Evolutionary conservation across 2,888 invertebrate species (phyloP).

Genomic region (Melanostoma mellinum): DNA sequence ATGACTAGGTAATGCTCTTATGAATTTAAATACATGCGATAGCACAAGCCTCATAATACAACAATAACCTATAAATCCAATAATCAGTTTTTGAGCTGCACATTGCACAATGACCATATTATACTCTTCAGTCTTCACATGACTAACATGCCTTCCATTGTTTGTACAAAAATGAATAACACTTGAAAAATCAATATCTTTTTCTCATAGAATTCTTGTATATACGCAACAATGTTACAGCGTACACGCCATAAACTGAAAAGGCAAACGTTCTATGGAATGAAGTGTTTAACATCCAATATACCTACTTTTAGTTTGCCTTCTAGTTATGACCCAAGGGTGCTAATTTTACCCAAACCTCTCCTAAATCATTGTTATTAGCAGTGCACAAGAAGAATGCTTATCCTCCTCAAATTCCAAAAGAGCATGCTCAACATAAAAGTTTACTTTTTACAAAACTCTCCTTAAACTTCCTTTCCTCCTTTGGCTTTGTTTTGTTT

Average conservation of each 20-base stretch:
- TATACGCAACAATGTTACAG: background rate
- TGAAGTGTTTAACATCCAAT: conserved; percentile 1
- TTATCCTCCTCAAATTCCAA: conserved; percentile 12
- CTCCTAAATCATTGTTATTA: conserved; percentile 50
- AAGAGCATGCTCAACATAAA: conserved; percentile 25
- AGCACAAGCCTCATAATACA: too few species aligned
- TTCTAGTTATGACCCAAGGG: conserved; percentile 45
- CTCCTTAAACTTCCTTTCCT: conserved; percentile 18
- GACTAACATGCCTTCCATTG: too few species aligned
- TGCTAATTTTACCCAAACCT: conserved; percentile 22
- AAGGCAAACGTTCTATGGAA: background rate
- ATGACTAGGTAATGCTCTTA: too few species aligned
- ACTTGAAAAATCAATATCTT: too few species aligned
- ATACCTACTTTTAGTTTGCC: conserved; percentile 10
- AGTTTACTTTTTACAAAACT: conserved; percentile 20
- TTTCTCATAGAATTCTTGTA: too few species aligned
- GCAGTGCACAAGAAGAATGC: conserved; percentile 1
- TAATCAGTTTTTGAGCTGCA: too few species aligned
- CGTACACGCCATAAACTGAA: background rate
- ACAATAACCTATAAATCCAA: too few species aligned
- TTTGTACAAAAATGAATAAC: too few species aligned
- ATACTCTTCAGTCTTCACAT: too few species aligned
- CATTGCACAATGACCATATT: too few species aligned
- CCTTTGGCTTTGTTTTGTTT: conserved; percentile 9
- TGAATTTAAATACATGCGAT: too few species aligned